Evolutionary conservation across 2,113 vertebrate species (phyloP).

Genomic region (Gymnogyps californianus): DNA sequence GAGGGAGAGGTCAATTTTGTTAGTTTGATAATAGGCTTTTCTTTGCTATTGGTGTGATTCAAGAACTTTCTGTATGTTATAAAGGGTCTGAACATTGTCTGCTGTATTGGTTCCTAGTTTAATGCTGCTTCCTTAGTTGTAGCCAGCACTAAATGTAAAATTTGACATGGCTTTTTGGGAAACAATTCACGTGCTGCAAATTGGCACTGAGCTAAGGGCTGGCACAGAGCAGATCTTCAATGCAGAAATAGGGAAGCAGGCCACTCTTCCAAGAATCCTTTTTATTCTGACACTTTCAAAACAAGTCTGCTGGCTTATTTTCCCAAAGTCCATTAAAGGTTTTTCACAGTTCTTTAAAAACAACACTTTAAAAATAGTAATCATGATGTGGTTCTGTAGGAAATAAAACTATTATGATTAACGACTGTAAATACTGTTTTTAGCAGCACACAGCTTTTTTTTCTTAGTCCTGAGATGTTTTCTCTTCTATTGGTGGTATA

Average conservation of each 20-base stretch:
- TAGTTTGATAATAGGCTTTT: not conserved
- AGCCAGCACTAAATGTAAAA: not conserved
- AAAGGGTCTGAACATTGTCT: not conserved
- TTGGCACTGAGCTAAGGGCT: not conserved
- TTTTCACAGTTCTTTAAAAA: constrained; percentile 40
- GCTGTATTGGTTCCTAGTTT: not conserved
- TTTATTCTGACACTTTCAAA: constrained; percentile 46
- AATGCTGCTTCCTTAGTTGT: not conserved
- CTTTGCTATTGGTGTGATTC: not conserved
- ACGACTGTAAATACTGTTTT: not conserved
- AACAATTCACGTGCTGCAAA: not conserved
- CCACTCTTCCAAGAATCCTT: constrained; percentile 30
- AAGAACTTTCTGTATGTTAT: not conserved
- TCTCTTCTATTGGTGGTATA: not conserved
- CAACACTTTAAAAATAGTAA: constrained; percentile 32
- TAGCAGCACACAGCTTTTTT: not conserved
- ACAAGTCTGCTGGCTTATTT: constrained; percentile 43
- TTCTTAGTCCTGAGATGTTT: not conserved
- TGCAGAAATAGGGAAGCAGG: not conserved
- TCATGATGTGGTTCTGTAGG: constrained; percentile 24
- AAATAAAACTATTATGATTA: constrained; percentile 24
- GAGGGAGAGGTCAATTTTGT: not conserved
- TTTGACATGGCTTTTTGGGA: not conserved
- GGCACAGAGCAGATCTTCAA: not conserved
- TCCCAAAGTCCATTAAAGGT: not conserved